phyloP scores from a whole-genome alignment of 2,797 vertebrate genomes.

The Chaenodraco wilsoni region DNA sequence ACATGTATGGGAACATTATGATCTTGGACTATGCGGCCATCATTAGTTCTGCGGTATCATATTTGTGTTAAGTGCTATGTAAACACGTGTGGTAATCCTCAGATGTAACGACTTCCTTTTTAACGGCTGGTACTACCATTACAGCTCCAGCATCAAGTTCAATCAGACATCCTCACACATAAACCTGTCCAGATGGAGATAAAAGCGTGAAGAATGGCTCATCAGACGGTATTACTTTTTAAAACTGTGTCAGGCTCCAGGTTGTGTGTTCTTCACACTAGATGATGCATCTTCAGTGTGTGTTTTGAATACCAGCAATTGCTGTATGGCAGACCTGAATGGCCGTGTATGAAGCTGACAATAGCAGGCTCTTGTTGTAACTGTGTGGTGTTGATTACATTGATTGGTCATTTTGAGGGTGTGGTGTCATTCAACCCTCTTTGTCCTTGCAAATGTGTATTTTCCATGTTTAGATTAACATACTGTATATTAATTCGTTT shows the following conservation, averaged over 20 bases:
- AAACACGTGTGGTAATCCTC: constrained; percentile 27
- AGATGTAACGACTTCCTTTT: constrained; percentile 13
- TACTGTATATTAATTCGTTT: no score
- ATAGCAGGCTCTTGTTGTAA: background rate
- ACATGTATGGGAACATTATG: constrained; percentile 12
- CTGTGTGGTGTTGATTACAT: constrained; percentile 7
- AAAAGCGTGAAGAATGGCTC: constrained; percentile 32
- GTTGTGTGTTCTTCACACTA: constrained; percentile 3
- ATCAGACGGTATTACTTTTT: constrained; percentile 16
- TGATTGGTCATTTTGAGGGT: constrained; percentile 3
- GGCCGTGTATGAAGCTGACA: constrained; percentile 20
- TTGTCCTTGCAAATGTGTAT: background rate
- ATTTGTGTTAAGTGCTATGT: constrained; percentile 13
- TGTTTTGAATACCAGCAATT: constrained; percentile 17
- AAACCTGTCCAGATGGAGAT: constrained; percentile 43
- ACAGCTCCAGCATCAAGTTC: constrained; percentile 11
- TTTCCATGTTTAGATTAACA: background rate
- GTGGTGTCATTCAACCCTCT: background rate
- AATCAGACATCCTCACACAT: constrained; percentile 21
- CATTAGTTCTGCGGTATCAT: background rate
- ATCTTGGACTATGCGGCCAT: background rate
- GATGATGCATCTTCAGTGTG: background rate
- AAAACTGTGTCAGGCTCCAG: constrained; percentile 9
- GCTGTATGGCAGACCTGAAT: constrained; percentile 4
- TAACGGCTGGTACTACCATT: constrained; percentile 14